Base-by-base conservation (phyloP, 2,888 invertebrate species). In the Eupithecia vulgata region DNA sequence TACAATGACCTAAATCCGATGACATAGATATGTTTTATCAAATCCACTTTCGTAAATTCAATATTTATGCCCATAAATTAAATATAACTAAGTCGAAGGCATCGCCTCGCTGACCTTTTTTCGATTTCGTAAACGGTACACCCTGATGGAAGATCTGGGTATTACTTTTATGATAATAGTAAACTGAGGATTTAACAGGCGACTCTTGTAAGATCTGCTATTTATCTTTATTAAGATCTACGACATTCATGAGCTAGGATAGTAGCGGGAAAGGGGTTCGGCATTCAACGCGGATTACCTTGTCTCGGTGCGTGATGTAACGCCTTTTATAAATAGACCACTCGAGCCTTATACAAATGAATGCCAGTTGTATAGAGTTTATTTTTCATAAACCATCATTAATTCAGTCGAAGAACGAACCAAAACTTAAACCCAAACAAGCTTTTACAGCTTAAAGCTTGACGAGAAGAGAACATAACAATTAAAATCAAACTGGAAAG, bases 201-300 rank as follows among this genome's bases (percentile, higher is more conserved):
- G 78, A 74, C 79, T 75, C 82, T 79, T 83, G 76, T 78, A 72
- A 71, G 83, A 88, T 90, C 86, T 81, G 81, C 84, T 81, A 89
- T 89, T 86, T 87, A 88, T 91, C 90, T 87, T 85, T 86, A 90
- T 90, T 89, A 88, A 85, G 81, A 89, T 86, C 84, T 85, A 83
- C 79, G 81, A 82, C 81, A 84, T 83, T 83, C 83, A 81, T 83
- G 82, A 84, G 81, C 78, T 78, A 79, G 81, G 81, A 80, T 79
- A 80, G 80, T 80, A 81, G 81, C 81, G 80, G 82, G 81, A 37
- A 79, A 80, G 81, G 81, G 83, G 79, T 81, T 79, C 80, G 79
- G 79, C 81, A 84, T 83, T 85, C 83, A 83, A 81, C 75, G 77
- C 76, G 85, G 87, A 87, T 88, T 87, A 86, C 80, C 74, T 75